Conservation (phyloP, 2,113 vertebrate species). For the Sturnus vulgaris region DNA sequence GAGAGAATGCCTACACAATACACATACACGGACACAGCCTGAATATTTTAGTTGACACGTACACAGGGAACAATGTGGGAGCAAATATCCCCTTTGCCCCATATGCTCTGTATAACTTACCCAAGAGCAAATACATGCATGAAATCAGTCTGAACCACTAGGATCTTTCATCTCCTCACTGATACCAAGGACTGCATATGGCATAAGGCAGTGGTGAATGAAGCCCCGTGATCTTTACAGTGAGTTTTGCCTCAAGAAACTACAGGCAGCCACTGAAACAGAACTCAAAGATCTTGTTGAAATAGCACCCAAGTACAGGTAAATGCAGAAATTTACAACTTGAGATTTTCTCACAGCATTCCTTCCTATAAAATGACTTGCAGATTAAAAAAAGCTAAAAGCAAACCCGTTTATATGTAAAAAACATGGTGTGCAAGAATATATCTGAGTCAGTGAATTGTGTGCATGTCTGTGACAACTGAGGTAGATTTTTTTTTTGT, state of each 20-base stretch:
- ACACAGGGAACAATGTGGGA: background rate
- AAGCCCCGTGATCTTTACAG: background rate
- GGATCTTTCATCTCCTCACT: background rate
- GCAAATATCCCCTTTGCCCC: background rate
- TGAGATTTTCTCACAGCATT: background rate
- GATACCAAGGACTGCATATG: background rate
- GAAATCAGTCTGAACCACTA: background rate
- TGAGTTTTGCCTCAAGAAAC: background rate
- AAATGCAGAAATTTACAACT: background rate
- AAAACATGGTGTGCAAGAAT: background rate
- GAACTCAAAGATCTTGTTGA: background rate
- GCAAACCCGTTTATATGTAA: background rate
- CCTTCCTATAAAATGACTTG: background rate
- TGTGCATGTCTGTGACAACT: background rate
- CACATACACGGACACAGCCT: background rate
- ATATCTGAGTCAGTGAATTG: background rate
- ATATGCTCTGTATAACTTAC: background rate
- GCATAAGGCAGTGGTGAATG: background rate
- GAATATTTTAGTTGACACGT: background rate
- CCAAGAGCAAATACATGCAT: background rate
- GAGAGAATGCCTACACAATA: background rate
- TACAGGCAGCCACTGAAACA: background rate
- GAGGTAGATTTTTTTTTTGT: slow-evolving; percentile 47
- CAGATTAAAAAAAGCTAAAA: background rate
- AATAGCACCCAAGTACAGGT: background rate